These are phyloP conservation scores for Diogma glabrata DNA, from an alignment of 2,888 invertebrate species.

Conservation along the genomic window DNA sequence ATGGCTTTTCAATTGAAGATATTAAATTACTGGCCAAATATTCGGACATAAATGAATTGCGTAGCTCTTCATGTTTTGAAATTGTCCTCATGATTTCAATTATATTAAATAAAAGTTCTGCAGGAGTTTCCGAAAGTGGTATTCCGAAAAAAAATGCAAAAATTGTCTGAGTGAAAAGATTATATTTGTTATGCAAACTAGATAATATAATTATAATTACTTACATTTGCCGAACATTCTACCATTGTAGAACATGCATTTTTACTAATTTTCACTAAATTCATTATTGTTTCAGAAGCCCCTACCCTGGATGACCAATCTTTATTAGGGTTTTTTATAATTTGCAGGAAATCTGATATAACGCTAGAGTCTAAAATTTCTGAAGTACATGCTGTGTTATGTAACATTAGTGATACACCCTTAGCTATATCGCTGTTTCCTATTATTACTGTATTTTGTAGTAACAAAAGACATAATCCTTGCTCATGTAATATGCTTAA, in stretches of 20 bases:
- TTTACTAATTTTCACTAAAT: constrained; percentile 9
- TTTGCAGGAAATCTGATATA: not conserved
- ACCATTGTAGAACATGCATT: constrained; percentile 10
- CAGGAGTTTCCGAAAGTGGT: not conserved
- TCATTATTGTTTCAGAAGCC: constrained; percentile 11
- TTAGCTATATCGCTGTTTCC: not conserved
- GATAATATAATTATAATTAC: no score
- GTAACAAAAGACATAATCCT: not conserved
- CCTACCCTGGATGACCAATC: constrained; percentile 13
- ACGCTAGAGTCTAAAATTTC: not conserved
- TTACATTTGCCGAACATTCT: constrained; percentile 2
- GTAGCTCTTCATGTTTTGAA: not conserved
- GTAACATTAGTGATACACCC: not conserved
- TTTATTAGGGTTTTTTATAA: constrained; percentile 7
- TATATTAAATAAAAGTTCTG: not conserved
- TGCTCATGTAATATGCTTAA: not conserved
- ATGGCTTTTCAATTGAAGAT: constrained; percentile 6
- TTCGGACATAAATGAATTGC: not conserved
- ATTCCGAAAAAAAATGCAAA: not conserved
- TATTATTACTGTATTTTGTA: not conserved
- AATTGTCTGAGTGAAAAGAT: not conserved
- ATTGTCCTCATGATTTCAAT: not conserved
- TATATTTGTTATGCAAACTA: no score
- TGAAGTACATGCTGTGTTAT: not conserved
- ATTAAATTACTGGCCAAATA: not conserved